Evolutionary conservation across 2,888 invertebrate genomes (phyloP).

Genomic region (Cryptocephalus moraei): DNA sequence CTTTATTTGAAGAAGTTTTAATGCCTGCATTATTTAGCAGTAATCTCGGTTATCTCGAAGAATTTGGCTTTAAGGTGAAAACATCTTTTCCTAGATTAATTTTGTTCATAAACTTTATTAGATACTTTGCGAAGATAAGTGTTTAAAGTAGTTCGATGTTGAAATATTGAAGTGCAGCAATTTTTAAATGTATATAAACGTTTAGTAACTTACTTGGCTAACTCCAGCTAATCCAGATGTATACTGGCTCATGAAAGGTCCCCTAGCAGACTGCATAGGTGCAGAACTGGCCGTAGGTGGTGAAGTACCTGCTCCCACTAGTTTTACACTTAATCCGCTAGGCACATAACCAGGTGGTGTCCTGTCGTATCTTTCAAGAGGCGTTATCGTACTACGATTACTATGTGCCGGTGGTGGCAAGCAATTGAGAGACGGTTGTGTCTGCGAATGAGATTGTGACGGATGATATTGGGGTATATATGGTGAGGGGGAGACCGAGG

Average conservation of each 20-base stretch:
- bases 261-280: conserved; percentile 31
- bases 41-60: too few relatives aligned
- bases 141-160: too few relatives aligned
- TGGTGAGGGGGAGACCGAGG: conserved; percentile 40
- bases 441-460: conserved; percentile 35
- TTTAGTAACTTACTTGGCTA: conserved; percentile 15
- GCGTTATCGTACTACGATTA: conserved; percentile 24
- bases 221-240: conserved; percentile 30
- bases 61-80: too few relatives aligned
- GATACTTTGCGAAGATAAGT: too few relatives aligned
- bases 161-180: too few relatives aligned
- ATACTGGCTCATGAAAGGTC: conserved; percentile 4
- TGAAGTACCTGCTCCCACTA: conserved; percentile 42
- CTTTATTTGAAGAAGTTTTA: too few relatives aligned
- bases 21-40: too few relatives aligned
- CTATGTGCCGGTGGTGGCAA: conserved; percentile 52
- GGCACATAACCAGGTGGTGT: conserved; percentile 23
- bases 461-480: conserved; percentile 39
- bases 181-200: too few relatives aligned
- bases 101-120: too few relatives aligned
- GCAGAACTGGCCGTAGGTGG: conserved; percentile 38
- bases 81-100: too few relatives aligned
- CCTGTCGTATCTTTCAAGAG: conserved; percentile 14
- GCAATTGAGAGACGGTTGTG: conserved; percentile 25
- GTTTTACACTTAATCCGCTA: conserved; percentile 28